Evolutionary conservation across 1,140 invertebrate genomes (phyloP), one percentile per base, ranked within the genome.

Genomic region (Pollicipes pollicipes): DNA sequence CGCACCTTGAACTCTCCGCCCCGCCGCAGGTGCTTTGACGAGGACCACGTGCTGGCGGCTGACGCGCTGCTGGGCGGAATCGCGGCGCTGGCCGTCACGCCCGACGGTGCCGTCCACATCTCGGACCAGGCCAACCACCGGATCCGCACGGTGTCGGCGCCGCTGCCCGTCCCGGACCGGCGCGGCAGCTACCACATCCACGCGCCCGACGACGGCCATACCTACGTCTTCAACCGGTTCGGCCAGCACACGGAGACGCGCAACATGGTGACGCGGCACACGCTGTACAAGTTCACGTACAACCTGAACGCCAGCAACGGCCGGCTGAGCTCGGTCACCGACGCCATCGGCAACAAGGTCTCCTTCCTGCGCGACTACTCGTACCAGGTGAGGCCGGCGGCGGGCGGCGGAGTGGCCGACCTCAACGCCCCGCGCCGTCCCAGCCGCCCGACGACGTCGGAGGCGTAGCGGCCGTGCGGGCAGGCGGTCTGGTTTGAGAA

Each of bases 281-380:
- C 88, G 0, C 88, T 90, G 70, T 97, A 96, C 77, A 85, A 89
- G 1, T 98, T 97, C 77, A 89, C 91, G 0, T 97, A 98, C 79
- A 97, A 94, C 75, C 93, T 97, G 0, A 96, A 96, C 77, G 97
- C 94, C 0, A 95, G 91, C 74, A 95, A 95, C 77, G 95, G 95
- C 0, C 96, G 95, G 79, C 81, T 98, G 3, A 92, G 88, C 74
- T 91, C 90, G 0, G 90, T 97, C 0, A 91, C 91, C 0, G 95
- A 97, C 78, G 88, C 91, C 0, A 89, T 91, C n/a, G 91, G 91
- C 4, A 96, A 96, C 76, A 95, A 96, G 81, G 88, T 85, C 13
- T 93, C 91, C 81, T 83, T 97, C 30, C 80, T 93, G 17, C 82
- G 94, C 27, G 92, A 97, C 77, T 93, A 93, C 76, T 74, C 77